Evolutionary conservation across 2,797 vertebrate genomes (phyloP), one percentile per base, ranked within the genome.

Genomic region (Alosa sapidissima): DNA sequence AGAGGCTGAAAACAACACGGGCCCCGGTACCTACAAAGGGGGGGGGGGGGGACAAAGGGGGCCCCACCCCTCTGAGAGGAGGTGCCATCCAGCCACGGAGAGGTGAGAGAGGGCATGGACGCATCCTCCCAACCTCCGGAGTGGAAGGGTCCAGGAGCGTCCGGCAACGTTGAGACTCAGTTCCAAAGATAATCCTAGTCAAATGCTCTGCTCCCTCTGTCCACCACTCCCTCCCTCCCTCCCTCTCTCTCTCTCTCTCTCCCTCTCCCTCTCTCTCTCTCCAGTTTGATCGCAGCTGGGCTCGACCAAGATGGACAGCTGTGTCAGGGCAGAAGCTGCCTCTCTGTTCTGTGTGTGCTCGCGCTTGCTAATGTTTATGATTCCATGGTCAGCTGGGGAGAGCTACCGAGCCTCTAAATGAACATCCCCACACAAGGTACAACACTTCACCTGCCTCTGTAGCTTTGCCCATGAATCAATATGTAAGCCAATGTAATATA

Each of bases 141-240:
- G 72, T 78, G 72, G 72, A 41, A 21, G 16, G 16, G 68, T 19
- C 13, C 45, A 41, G 6, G 16, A 24, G 24, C 16, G 0, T 6
- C 16, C 16, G 16, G 21, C 55, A 58, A 16, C 55, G 28, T 65
- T 65, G 60, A 78, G 68, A 75, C 33, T 75, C 36, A 5, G 28
- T 75, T 75, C 14, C 33, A 75, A 6, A 11, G 41, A 47, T 78
- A 21, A 78, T 78, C 36, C 91, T 90, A 88, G 89, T 91, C 86
- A 90, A 90, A 90, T 87, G 85, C 54, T 87, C 84, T 87, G 84
- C 88, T 81, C 87, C 88, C 83, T 60, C 33, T 47, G 21, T 21
- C 51, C 62, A 41, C 5, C 65, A 1, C 54, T 68, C n/a, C n/a
- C n/a, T n/a, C 82, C 10, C 0, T 83, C 82, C n/a, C 10, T 86